Percentiles rank a stretch among this genome's conserved stretches.
These are phyloP conservation scores for Beroe forskalii DNA, from an alignment of 37 sponge, comb jelly and placozoan genomes.

Conservation along the genomic window DNA sequence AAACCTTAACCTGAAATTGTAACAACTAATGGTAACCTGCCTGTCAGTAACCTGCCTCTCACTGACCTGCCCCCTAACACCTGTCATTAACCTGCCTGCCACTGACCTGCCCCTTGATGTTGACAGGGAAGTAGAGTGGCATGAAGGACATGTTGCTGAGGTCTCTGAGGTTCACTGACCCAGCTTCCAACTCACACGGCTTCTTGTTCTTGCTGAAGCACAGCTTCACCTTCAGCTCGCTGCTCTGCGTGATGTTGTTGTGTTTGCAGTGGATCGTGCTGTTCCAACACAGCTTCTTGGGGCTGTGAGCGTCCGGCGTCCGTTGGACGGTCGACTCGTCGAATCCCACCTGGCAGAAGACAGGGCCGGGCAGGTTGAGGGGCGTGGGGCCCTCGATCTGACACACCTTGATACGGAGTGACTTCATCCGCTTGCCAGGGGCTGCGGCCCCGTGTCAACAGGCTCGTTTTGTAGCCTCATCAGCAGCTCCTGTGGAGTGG, in stretches of 20 bases:
- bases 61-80: too few relatives aligned
- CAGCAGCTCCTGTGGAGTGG: constrained; percentile 24
- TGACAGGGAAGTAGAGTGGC: background rate
- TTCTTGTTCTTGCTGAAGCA: constrained; percentile 58
- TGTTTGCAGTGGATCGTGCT: constrained; percentile 51
- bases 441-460: constrained; percentile 22
- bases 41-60: too few relatives aligned
- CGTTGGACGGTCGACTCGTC: constrained; percentile 47
- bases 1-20: too few relatives aligned
- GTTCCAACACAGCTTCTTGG: constrained; percentile 38
- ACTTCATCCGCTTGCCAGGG: constrained; percentile 36
- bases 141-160: constrained; percentile 5
- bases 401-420: constrained; percentile 41
- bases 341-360: constrained; percentile 51
- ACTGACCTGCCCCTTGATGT: constrained; percentile 63
- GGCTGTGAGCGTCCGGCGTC: constrained; percentile 26
- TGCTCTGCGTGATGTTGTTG: constrained; percentile 37
- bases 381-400: constrained; percentile 24
- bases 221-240: constrained; percentile 51
- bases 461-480: constrained; percentile 20
- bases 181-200: constrained; percentile 46
- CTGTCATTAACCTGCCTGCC: too few relatives aligned
- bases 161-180: background rate
- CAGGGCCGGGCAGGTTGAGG: constrained; percentile 32
- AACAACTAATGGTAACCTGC: too few relatives aligned